Percentiles rank a stretch among this genome's conserved stretches.
Conservation (phyloP, 2,888 invertebrate genomes). For the Mythimna loreyi region DNA sequence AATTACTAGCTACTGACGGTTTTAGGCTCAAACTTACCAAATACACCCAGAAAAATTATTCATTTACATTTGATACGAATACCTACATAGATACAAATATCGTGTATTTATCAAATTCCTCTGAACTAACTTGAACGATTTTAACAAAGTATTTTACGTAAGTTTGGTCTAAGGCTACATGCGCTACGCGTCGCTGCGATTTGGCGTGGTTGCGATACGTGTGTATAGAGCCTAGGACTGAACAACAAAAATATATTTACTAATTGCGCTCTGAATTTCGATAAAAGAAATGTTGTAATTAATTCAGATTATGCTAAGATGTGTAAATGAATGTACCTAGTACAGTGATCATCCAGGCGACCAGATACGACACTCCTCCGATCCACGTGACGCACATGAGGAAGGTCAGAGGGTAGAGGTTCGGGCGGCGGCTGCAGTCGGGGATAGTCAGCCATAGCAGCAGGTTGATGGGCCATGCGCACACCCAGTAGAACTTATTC, state of each 20-base stretch:
- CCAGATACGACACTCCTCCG: constrained; percentile 94
- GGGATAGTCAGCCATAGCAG: constrained; percentile 94
- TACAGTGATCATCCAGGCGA: constrained; percentile 96
- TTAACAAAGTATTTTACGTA: no score
- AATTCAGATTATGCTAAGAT: neutral
- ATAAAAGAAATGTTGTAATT: neutral
- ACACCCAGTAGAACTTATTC: constrained; percentile 90
- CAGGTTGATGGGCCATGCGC: constrained; percentile 94
- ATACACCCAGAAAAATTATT: no score
- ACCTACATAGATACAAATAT: no score
- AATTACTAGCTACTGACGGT: neutral
- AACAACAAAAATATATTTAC: no score
- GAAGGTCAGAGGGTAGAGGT: constrained; percentile 93
- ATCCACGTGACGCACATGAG: constrained; percentile 96
- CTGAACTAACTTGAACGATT: no score
- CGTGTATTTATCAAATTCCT: no score
- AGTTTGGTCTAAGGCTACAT: no score
- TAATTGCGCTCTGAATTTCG: neutral
- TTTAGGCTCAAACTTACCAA: no score
- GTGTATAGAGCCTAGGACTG: no score
- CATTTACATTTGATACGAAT: no score
- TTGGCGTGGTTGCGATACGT: no score
- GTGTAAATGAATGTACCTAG: constrained; percentile 90
- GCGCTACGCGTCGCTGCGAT: no score
- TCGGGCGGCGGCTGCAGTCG: constrained; percentile 92